Conservation (phyloP, 2,888 invertebrate species). For the Andrena trimmerana region DNA sequence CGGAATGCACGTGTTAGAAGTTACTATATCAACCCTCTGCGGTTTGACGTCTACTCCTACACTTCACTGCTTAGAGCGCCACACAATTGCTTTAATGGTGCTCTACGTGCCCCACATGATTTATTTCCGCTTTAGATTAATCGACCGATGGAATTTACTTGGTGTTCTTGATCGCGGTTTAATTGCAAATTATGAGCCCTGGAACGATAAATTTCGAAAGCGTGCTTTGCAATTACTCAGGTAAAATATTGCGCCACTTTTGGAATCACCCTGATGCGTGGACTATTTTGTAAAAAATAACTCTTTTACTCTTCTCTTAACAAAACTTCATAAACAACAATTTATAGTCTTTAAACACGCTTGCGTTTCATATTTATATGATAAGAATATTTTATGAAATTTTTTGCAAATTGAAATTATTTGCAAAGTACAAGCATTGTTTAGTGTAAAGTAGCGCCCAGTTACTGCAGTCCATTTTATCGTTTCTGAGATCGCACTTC, state of each 20-base stretch:
- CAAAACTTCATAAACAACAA: too few species aligned
- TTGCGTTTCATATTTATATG: too few species aligned
- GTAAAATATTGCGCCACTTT: too few species aligned
- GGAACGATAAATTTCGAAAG: not conserved
- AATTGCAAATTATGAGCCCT: not conserved
- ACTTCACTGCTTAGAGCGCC: not conserved
- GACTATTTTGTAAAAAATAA: too few species aligned
- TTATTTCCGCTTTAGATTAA: constrained; percentile 15
- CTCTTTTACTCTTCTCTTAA: too few species aligned
- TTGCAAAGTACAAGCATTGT: too few species aligned
- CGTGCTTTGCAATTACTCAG: not conserved
- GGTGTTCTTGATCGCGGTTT: not conserved
- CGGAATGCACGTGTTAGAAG: constrained; percentile 8
- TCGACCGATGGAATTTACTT: not conserved
- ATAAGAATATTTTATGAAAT: too few species aligned
- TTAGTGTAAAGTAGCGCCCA: not conserved
- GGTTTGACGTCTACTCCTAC: constrained; percentile 8
- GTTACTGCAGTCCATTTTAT: not conserved
- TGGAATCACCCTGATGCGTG: too few species aligned
- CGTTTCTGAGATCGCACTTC: not conserved
- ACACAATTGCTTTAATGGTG: constrained; percentile 19
- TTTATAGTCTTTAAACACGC: too few species aligned
- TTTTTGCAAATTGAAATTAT: too few species aligned
- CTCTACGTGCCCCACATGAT: not conserved
- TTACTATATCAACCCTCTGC: constrained; percentile 18